Percentiles rank a stretch among this genome's conserved stretches.
Evolutionary conservation across 1,140 invertebrate genomes (phyloP).

Genomic region (Orchesella cincta): DNA sequence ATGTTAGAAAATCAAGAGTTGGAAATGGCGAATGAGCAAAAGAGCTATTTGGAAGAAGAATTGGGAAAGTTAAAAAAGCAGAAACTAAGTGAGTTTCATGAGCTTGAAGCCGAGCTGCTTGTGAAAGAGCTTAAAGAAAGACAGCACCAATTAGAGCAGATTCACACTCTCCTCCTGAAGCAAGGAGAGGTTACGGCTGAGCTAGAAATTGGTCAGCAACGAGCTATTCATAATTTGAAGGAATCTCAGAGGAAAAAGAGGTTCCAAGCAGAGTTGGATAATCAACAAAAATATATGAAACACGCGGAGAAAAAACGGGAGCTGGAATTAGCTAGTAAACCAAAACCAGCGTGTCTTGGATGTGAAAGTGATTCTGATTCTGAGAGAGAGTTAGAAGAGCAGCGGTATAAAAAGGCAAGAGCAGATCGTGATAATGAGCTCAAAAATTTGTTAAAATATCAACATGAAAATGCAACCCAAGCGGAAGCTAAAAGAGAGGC

Average conservation of each 20-base stretch:
- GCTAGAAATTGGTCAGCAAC: conserved; percentile 91
- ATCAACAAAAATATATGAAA: conserved; percentile 95
- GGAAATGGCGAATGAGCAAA: conserved; percentile 79
- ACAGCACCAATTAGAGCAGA: conserved; percentile 89
- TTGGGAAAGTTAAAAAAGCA: conserved; percentile 86
- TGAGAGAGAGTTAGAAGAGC: too few species aligned
- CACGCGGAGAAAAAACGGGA: conserved; percentile 87
- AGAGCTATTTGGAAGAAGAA: conserved; percentile 86
- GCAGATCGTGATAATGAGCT: too few species aligned
- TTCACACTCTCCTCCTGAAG: conserved; percentile 89
- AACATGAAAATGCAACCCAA: too few species aligned
- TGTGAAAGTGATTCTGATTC: too few species aligned
- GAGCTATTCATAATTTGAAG: conserved; percentile 85
- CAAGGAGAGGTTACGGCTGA: conserved; percentile 97
- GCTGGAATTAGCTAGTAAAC: too few species aligned
- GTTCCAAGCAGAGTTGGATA: conserved; percentile 91
- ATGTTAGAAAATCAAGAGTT: conserved; percentile 85
- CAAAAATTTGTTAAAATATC: too few species aligned
- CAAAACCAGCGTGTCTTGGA: too few species aligned
- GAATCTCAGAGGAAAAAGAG: conserved; percentile 86
- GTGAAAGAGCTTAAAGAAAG: conserved; percentile 92
- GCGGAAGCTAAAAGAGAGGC: too few species aligned
- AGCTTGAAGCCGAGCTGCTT: conserved; percentile 84
- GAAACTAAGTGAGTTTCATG: conserved; percentile 80
- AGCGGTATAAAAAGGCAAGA: too few species aligned